Evolutionary conservation across 1,140 invertebrate species (phyloP), one percentile per base, ranked within the genome.

Genomic region (Calephelis nemesis): DNA sequence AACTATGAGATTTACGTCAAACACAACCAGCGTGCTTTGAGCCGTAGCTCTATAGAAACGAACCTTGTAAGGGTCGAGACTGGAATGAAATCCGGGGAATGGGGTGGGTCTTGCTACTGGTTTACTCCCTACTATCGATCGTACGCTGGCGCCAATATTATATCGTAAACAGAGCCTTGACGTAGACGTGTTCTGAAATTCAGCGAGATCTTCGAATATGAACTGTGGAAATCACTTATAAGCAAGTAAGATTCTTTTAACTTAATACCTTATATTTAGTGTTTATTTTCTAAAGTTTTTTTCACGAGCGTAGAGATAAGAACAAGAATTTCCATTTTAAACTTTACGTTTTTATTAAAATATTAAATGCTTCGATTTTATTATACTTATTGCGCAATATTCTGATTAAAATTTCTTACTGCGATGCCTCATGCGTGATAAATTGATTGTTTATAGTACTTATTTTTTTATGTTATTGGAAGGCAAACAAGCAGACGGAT

Each of bases 91-190:
- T 30, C 47, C 60, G 62, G 65, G 64, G 71, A 67, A 68, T 62
- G 71, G 58, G 73, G 67, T 42, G 45, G 63, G 47, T 77, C 75
- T 68, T 42, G n/a, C 52, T 11, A 39, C 19, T 71, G 65, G 71
- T 71, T 68, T 64, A 49, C 72, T 40, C 68, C 63, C 68, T 73
- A 69, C 70, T 13, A 77, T 77, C 68, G 76, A 77, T 75, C 71
- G 70, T 12, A 39, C 5, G 54, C 47, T 63, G 67, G 67, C 73
- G 69, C 71, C 70, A 60, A 65, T 54, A 52, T 68, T 73, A 75
- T 68, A 75, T 39, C 63, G 69, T 69, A 66, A 70, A 65, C 69
- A 10, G 52, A 65, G 54, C 10, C 58, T 48, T 63, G 71, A 69
- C 58, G 49, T 42, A 45, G 68, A 60, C 47, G 74, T 75, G 60